Evolutionary conservation across 1,140 invertebrate genomes (phyloP).

Genomic region (Rhagoletis pomonella): DNA sequence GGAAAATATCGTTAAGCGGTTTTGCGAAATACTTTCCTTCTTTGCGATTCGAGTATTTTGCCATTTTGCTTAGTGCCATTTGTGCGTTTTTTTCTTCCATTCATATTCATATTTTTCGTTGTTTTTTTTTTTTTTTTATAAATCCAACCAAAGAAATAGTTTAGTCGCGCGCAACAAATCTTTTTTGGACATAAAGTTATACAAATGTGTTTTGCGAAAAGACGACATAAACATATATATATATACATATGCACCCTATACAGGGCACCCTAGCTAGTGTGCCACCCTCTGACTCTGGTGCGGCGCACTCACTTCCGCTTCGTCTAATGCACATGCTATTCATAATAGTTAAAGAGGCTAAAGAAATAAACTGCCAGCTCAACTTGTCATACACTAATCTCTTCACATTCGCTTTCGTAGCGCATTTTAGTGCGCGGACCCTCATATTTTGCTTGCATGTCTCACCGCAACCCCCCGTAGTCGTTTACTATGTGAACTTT

Average conservation of each 20-base stretch:
- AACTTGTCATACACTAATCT: conserved; percentile 52
- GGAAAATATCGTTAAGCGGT: conserved; percentile 8
- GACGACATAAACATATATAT: no score
- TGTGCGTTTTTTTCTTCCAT: no score
- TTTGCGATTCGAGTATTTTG: background rate
- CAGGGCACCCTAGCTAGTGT: background rate
- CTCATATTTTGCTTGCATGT: background rate
- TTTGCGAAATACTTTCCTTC: background rate
- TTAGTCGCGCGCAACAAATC: conserved; percentile 21
- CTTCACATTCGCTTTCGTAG: conserved; percentile 41
- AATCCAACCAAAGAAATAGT: background rate
- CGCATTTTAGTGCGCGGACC: background rate
- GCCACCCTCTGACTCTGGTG: no score
- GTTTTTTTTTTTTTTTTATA: background rate
- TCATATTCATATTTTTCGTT: no score
- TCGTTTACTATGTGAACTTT: background rate
- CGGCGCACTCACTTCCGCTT: conserved; percentile 6
- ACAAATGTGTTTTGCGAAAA: conserved; percentile 42
- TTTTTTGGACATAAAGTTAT: conserved; percentile 29
- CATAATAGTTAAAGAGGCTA: conserved; percentile 44
- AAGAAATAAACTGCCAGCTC: conserved; percentile 50
- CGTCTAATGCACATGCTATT: conserved; percentile 23
- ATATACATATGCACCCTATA: no score
- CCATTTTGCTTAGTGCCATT: background rate
- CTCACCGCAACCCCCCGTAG: background rate